These are phyloP conservation scores for Acanthurus lineatus DNA, from an alignment of 2,797 vertebrate genomes.

Conservation along the genomic window DNA sequence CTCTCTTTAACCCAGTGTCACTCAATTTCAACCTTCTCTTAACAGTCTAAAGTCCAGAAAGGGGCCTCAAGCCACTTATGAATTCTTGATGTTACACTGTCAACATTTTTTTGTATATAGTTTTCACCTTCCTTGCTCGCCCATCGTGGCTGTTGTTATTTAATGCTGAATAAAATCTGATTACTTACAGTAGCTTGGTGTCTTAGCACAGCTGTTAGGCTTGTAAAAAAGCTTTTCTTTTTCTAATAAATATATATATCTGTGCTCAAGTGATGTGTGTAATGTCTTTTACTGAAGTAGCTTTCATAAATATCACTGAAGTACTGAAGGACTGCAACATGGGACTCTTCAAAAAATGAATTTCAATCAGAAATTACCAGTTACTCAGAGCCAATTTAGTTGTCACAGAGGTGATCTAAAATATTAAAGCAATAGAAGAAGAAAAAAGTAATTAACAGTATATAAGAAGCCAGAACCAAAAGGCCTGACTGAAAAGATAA, in stretches of 20 bases:
- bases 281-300: neutral
- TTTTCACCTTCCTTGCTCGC: slow-evolving; percentile 46
- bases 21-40: slow-evolving; percentile 61
- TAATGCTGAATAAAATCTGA: slow-evolving; percentile 60
- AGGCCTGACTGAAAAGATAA: too few relatives aligned
- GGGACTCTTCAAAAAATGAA: neutral
- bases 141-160: slow-evolving; percentile 64
- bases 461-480: too few relatives aligned
- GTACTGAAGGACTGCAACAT: neutral
- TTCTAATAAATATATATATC: slow-evolving; percentile 85
- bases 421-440: too few relatives aligned
- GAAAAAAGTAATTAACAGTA: too few relatives aligned
- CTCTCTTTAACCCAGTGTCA: neutral
- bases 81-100: slow-evolving; percentile 68
- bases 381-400: too few relatives aligned
- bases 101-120: slow-evolving; percentile 71
- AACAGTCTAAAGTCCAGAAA: slow-evolving; percentile 85
- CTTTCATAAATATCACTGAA: neutral
- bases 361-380: too few relatives aligned
- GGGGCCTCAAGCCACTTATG: slow-evolving; percentile 82
- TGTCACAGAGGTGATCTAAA: too few relatives aligned
- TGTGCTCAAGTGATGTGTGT: slow-evolving; percentile 23
- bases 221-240: slow-evolving; percentile 77
- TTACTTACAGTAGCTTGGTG: slow-evolving; percentile 36
- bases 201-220: slow-evolving; percentile 53